Evolutionary conservation across 2,888 invertebrate genomes (phyloP).

Genomic region (Arctia plantaginis): DNA sequence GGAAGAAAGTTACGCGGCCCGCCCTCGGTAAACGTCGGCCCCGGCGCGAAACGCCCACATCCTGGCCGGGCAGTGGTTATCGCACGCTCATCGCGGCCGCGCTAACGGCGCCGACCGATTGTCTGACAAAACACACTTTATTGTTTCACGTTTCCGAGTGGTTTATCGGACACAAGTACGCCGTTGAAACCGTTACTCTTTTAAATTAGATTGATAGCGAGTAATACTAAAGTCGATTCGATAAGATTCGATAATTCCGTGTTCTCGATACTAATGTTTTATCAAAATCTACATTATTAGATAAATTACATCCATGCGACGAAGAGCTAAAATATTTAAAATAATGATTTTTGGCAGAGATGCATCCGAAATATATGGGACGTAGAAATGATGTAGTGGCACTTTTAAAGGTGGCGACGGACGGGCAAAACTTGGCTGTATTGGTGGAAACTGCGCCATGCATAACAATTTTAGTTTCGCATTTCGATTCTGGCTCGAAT

Average conservation of each 20-base stretch:
- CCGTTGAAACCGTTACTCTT: constrained; percentile 39
- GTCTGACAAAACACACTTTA: constrained; percentile 33
- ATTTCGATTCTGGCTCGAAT: constrained; percentile 24
- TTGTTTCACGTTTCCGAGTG: constrained; percentile 35
- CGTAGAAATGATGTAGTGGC: constrained; percentile 40
- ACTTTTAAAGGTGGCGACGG: constrained; percentile 29
- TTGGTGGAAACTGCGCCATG: constrained; percentile 37
- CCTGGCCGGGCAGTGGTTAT: constrained; percentile 24
- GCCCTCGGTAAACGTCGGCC: constrained; percentile 40
- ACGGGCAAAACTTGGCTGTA: constrained; percentile 35
- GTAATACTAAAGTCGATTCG: constrained; percentile 35
- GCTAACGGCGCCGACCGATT: constrained; percentile 32
- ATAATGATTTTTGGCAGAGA: constrained; percentile 50
- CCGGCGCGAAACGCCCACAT: constrained; percentile 30
- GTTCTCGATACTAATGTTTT: constrained; percentile 20
- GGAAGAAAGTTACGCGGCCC: constrained; percentile 41
- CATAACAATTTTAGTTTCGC: constrained; percentile 23
- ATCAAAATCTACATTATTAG: constrained; percentile 28
- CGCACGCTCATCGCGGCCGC: constrained; percentile 14
- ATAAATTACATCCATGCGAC: constrained; percentile 17
- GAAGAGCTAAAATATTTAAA: constrained; percentile 42
- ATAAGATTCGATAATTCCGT: constrained; percentile 1
- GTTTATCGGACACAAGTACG: constrained; percentile 8
- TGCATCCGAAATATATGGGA: constrained; percentile 51
- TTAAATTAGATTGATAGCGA: constrained; percentile 45